Conservation (phyloP, 2,797 vertebrate genomes). For the Cossypha caffra region DNA sequence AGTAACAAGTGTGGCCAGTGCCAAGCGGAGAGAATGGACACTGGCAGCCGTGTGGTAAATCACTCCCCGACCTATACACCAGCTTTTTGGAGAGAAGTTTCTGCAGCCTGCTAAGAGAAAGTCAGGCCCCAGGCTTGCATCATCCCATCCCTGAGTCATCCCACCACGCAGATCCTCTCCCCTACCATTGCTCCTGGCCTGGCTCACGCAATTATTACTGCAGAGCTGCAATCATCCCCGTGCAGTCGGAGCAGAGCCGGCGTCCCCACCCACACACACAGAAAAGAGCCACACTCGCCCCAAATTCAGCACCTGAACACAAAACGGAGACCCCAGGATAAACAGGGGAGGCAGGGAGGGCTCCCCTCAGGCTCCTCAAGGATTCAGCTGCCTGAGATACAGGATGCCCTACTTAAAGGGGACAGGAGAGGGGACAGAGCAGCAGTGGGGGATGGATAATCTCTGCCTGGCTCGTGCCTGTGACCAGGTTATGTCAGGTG, state of each 20-base stretch:
- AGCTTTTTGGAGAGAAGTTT: background rate
- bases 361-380: background rate
- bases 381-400: background rate
- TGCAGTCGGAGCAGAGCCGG: background rate
- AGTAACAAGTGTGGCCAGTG: background rate
- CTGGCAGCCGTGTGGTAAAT: background rate
- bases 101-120: background rate
- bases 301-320: background rate
- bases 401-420: conserved; percentile 11
- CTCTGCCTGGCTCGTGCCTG: background rate
- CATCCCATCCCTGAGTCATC: conserved; percentile 23
- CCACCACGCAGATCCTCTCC: background rate
- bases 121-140: background rate
- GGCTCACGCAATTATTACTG: background rate
- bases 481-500: conserved; percentile 63
- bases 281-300: fast-evolving
- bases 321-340: background rate
- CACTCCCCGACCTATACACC: fast-evolving
- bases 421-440: background rate
- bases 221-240: background rate
- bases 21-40: background rate
- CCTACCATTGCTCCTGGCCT: background rate
- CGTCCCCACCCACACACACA: background rate
- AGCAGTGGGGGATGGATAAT: background rate
- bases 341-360: background rate